Conservation (phyloP, 2,113 vertebrate genomes). For the Delphinapterus leucas region DNA sequence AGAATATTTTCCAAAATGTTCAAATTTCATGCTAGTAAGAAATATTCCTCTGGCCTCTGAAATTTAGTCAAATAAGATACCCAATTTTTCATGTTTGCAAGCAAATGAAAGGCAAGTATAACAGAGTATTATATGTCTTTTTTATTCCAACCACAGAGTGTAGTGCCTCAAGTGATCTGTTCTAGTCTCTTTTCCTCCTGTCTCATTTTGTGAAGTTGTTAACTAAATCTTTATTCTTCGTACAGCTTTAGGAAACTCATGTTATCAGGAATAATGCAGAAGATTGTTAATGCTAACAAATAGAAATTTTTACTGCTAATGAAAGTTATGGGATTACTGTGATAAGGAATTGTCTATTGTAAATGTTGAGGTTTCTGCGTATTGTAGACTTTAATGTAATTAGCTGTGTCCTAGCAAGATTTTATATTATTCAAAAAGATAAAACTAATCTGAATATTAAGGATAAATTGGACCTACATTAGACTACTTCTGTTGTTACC, state of each 20-base stretch:
- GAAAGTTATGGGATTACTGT: slow-evolving; percentile 58
- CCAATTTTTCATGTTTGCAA: not conserved
- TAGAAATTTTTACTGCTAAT: slow-evolving; percentile 50
- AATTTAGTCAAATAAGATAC: slow-evolving; percentile 38
- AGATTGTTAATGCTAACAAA: slow-evolving; percentile 53
- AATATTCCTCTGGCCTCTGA: not conserved
- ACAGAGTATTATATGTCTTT: not conserved
- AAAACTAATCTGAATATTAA: slow-evolving; percentile 54
- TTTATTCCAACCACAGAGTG: not conserved
- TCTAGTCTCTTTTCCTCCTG: slow-evolving; percentile 11
- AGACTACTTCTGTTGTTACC: not conserved
- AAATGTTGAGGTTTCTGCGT: slow-evolving; percentile 56
- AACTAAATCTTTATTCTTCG: slow-evolving; percentile 47
- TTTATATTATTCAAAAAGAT: slow-evolving; percentile 53
- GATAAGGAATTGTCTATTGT: slow-evolving; percentile 49
- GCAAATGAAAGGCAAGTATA: slow-evolving; percentile 18
- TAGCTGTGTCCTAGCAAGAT: slow-evolving; percentile 38
- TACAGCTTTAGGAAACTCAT: slow-evolving; percentile 1
- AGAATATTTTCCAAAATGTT: slow-evolving; percentile 20
- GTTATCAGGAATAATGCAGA: slow-evolving; percentile 27
- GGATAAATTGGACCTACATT: not conserved
- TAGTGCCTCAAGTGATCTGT: not conserved
- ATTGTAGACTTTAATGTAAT: slow-evolving; percentile 58
- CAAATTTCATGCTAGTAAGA: not conserved
- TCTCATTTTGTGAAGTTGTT: slow-evolving; percentile 41